Evolutionary conservation across 1,140 invertebrate species (phyloP), one percentile per base, ranked within the genome.

Genomic region (Drosophila oshimai): DNA sequence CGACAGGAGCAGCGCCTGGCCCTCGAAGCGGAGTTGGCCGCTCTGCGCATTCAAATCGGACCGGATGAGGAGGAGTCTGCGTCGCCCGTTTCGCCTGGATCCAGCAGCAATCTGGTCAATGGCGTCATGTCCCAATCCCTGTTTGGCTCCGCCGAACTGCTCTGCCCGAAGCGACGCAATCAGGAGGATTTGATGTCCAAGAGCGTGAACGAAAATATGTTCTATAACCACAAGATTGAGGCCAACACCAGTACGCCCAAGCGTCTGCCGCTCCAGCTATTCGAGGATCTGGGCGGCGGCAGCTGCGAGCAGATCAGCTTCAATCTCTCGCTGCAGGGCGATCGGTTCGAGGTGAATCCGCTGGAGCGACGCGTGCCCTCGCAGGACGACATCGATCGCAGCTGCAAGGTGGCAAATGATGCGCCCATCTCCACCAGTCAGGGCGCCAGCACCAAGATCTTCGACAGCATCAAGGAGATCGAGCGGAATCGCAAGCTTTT

Each of bases 381-480:
- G 36, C 95, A 96, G 90, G 96, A 97, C 79, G 96, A 97, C 91
- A 95, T 97, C 44, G 96, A 97, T 84, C 93, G 95, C 76, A 97
- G 97, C 86, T 96, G 95, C 9, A 95, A 95, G 91, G 95, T 97
- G 36, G 96, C 95, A 10, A 94, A 94, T n/a, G 94, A 95, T 84
- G 95, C 96, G 12, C 96, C 96, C 6, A 94, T 96, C 39, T 92
- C 95, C 51, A 62, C 76, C 45, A 92, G 91, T 39, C 93, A 93
- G 78, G 93, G 93, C 9, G 93, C 95, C 74, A 94, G 96, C 13
- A 94, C 94, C 67, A 95, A 96, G 81, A 97, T 97, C n/a, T 94
- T 97, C 45, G 96, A 96, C 69, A 97, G 96, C 70, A 92, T 98
- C 24, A 95, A 95, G 91, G 96, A 98, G 92, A 97, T 98, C 55